Conservation (phyloP, 1,140 invertebrate species). For the Achroia grisella region DNA sequence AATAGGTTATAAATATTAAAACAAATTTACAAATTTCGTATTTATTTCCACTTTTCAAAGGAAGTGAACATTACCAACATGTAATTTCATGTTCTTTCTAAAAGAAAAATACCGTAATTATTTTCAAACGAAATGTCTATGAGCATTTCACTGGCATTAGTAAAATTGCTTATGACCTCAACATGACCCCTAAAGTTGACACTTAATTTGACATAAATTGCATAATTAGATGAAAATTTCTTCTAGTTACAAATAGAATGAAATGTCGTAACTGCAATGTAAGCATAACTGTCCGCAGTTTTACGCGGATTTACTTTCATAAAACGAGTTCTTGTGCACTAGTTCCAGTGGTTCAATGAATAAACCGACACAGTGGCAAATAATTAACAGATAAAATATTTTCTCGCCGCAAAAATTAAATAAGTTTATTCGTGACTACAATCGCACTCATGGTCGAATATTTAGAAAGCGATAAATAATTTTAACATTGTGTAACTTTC, state of each 20-base stretch:
- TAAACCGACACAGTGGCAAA: slow-evolving; percentile 5
- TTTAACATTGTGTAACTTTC: slow-evolving; percentile 45
- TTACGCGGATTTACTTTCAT: slow-evolving; percentile 26
- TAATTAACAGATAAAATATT: slow-evolving; percentile 15
- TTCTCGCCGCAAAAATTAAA: slow-evolving; percentile 39
- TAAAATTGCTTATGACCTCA: too few relatives aligned
- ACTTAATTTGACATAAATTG: slow-evolving; percentile 1
- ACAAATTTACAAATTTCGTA: too few relatives aligned
- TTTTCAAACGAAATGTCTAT: too few relatives aligned
- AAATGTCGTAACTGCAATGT: slow-evolving; percentile 22
- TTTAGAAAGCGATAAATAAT: slow-evolving; percentile 64
- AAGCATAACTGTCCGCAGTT: background rate
- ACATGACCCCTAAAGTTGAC: background rate
- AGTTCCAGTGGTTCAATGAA: background rate
- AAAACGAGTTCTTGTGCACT: slow-evolving; percentile 24
- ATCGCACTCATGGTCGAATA: slow-evolving; percentile 62
- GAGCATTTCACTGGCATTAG: too few relatives aligned
- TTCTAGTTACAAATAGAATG: slow-evolving; percentile 11
- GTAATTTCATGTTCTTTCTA: too few relatives aligned
- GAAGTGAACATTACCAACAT: too few relatives aligned
- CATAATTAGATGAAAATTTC: slow-evolving; percentile 4
- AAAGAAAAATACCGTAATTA: too few relatives aligned
- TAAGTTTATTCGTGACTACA: slow-evolving; percentile 48
- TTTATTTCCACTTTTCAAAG: too few relatives aligned
- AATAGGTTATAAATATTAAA: too few relatives aligned